phyloP scores from a whole-genome alignment of 2,113 vertebrate genomes.

The Rana temporaria region DNA sequence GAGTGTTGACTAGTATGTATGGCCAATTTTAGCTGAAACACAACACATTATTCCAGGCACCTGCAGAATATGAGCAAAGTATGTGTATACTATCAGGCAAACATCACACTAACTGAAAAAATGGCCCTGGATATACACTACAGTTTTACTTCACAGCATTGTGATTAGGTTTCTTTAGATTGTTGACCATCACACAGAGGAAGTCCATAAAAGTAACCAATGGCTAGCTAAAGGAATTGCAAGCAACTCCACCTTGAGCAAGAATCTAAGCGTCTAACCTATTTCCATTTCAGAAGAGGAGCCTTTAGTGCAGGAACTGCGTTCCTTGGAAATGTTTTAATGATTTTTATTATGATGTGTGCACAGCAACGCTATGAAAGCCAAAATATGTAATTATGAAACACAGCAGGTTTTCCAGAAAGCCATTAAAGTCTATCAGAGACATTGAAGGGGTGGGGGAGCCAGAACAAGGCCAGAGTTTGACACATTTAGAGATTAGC shows the following conservation, averaged over 20 bases:
- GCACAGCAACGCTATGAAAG: constrained; percentile 52
- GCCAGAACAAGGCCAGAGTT: constrained; percentile 35
- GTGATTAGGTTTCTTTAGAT: no score
- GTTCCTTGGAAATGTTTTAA: constrained; percentile 56
- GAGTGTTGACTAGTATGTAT: no score
- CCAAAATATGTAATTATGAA: constrained; percentile 59
- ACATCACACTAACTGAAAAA: no score
- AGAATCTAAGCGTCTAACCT: constrained; percentile 10
- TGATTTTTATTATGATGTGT: constrained; percentile 56
- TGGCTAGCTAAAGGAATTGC: neutral
- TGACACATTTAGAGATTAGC: constrained; percentile 53
- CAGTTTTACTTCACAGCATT: no score
- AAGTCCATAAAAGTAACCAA: neutral
- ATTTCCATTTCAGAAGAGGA: constrained; percentile 37
- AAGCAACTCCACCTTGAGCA: neutral
- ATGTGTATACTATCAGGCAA: no score
- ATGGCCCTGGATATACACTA: no score
- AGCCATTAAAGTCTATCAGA: constrained; percentile 55
- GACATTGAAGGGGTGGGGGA: constrained; percentile 35
- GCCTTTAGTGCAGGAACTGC: constrained; percentile 38
- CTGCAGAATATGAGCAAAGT: no score
- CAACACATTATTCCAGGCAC: no score
- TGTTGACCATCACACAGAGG: no score
- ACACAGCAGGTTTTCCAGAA: constrained; percentile 56
- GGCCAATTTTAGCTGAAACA: no score